These are phyloP conservation scores for Hermaeophaga mercurialis DNA, from an alignment of 2,888 invertebrate species.

Conservation along the genomic window DNA sequence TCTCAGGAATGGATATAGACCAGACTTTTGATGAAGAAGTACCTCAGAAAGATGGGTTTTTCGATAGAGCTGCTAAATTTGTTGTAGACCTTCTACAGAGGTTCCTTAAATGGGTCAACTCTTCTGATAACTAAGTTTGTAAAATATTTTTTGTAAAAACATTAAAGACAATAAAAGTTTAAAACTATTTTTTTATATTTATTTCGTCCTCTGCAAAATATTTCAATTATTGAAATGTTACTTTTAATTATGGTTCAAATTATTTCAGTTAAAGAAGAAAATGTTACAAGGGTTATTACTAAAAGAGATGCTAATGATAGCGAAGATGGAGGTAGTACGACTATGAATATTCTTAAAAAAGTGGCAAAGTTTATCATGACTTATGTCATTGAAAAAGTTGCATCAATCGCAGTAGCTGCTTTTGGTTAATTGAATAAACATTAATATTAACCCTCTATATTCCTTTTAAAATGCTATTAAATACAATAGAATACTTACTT, in stretches of 20 bases:
- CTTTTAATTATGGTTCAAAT: not conserved
- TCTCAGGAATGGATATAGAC: constrained; percentile 34
- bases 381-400: constrained; percentile 18
- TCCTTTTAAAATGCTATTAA: no score
- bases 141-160: not conserved
- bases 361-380: constrained; percentile 20
- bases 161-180: no score
- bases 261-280: constrained; percentile 10
- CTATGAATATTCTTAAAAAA: constrained; percentile 22
- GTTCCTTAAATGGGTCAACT: constrained; percentile 58
- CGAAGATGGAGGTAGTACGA: not conserved
- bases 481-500: no score
- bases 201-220: constrained; percentile 20
- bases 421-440: no score
- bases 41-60: constrained; percentile 48
- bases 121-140: constrained; percentile 43
- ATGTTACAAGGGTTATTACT: constrained; percentile 3
- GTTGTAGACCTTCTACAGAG: constrained; percentile 56
- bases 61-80: constrained; percentile 56
- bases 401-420: constrained; percentile 6
- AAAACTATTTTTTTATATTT: no score
- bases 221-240: not conserved
- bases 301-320: constrained; percentile 22
- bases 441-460: no score
- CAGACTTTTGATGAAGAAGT: constrained; percentile 26